These are phyloP conservation scores for Myotis findleyi DNA, from an alignment of 2,797 vertebrate genomes.

Conservation along the genomic window DNA sequence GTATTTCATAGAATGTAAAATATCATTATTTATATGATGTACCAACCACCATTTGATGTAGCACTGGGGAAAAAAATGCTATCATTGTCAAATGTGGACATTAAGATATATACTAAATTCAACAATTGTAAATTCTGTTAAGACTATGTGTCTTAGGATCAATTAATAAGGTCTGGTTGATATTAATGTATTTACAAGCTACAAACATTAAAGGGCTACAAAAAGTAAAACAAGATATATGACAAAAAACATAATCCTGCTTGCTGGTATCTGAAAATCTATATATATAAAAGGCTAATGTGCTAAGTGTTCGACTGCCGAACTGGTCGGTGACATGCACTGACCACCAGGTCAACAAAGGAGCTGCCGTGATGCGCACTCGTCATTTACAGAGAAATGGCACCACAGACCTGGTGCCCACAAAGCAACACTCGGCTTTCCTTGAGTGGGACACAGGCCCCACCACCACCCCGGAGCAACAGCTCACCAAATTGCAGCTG, in stretches of 20 bases:
- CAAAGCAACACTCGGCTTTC: too few species aligned
- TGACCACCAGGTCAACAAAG: too few species aligned
- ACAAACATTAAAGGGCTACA: background rate
- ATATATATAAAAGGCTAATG: too few species aligned
- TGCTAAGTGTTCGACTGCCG: too few species aligned
- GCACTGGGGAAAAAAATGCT: background rate
- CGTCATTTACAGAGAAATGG: too few species aligned
- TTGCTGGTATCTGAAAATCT: background rate
- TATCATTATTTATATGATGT: background rate
- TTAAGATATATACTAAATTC: background rate
- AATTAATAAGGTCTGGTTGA: background rate
- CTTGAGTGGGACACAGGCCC: too few species aligned
- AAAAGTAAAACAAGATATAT: background rate
- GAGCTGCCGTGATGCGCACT: too few species aligned
- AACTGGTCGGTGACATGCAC: too few species aligned
- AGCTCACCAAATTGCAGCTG: too few species aligned
- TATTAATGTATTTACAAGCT: background rate
- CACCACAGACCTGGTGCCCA: too few species aligned
- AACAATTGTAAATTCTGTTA: background rate
- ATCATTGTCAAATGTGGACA: background rate
- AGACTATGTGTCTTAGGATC: background rate
- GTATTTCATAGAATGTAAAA: conserved; percentile 4
- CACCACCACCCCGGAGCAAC: too few species aligned
- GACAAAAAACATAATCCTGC: background rate
- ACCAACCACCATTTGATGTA: background rate